Base-by-base conservation (phyloP, 1,140 invertebrate genomes). In the Xylocopa sonorina region DNA sequence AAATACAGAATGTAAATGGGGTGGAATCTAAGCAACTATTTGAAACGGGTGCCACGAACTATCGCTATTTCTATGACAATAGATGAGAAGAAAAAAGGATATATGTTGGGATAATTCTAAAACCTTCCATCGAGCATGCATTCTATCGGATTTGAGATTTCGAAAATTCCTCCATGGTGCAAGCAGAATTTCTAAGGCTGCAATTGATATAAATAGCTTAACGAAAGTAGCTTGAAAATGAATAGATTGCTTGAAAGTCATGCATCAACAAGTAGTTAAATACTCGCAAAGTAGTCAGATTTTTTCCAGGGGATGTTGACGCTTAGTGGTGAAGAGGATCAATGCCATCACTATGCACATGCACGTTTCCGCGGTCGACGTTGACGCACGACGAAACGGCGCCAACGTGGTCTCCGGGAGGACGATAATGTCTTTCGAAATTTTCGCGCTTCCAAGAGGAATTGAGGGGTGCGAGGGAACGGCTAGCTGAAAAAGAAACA, bases 331-430 rank as follows among this genome's bases (percentile, higher is more conserved):
- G 9, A 3, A 2, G 41, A 29, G 67, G 67, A 78, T 78, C 75
- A 50, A 71, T 71, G 66, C 67, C 66, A 78, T 78, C 55, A 21
- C 66, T 71, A 69, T 78, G 60, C 77, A 73, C 77, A 63, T 64
- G 58, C 50, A 78, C 43, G 76, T 18, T 72, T 72, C 27, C 46
- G 55, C 10, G 32, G 18, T 58, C 57, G 76, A 51, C 27, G 55
- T 46, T 48, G 46, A 50, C 53, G 32, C 3, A 53, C 46, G 57
- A 53, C 67, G 21, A 57, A 73, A 55, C 68, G 77, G 69, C 77
- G 77, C 77, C 68, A 73, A 72, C 69, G 27, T 21, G n/a, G 38
- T 16, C 46, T 34, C 57, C 12, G n/a, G 24, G 3, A 34, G 68
- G 6, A 12, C 43, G 24, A 57, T 43, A 55, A 62, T 43, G 57